A percentile compares a stretch with the other conserved stretches of the same genome.
Conservation (phyloP, 2,113 vertebrate species). For the Acrocephalus arundinaceus region DNA sequence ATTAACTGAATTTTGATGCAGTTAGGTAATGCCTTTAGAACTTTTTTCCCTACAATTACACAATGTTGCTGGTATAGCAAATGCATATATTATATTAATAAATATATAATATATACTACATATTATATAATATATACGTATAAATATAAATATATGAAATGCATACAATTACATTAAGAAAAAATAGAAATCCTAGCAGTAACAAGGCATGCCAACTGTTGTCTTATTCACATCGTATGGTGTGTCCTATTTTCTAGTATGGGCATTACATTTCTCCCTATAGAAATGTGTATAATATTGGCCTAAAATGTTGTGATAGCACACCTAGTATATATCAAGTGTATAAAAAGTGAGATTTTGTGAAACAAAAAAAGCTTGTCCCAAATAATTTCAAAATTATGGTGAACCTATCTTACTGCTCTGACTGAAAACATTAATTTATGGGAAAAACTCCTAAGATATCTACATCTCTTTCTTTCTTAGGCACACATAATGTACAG, state of each 20-base stretch:
- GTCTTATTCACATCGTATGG: neutral
- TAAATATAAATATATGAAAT: neutral
- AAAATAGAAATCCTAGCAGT: neutral
- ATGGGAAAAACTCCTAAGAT: neutral
- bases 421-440: neutral
- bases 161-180: neutral
- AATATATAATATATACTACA: too few species aligned
- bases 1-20: neutral
- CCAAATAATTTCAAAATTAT: neutral
- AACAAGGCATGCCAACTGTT: neutral
- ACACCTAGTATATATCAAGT: neutral
- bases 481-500: neutral
- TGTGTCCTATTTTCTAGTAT: neutral
- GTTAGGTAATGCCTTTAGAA: neutral
- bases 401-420: neutral
- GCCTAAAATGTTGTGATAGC: neutral
- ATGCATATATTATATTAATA: too few species aligned
- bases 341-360: neutral
- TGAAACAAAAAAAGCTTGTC: neutral
- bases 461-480: neutral
- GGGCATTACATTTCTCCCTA: neutral
- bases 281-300: neutral
- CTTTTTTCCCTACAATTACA: neutral
- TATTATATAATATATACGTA: too few species aligned
- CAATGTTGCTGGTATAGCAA: neutral